Base-by-base conservation (phyloP, 2,888 invertebrate species). In the Crocallis elinguaria region DNA sequence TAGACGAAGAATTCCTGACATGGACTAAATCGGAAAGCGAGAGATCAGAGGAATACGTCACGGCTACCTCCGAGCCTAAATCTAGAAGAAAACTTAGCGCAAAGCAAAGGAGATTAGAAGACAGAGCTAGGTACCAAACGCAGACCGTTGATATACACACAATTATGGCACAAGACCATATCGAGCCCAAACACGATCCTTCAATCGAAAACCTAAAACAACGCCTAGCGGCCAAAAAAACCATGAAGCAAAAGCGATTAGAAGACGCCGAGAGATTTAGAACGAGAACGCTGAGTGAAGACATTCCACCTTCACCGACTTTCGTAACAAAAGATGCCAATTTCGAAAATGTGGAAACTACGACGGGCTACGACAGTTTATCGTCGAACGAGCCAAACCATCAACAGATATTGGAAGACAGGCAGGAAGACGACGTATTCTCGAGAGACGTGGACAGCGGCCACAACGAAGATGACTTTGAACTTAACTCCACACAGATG, bases 241-340 rank as follows among this genome's bases (percentile, higher is more conserved):
- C 91, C 0, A 83, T 86, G 59, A 93, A 93, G 73, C 94, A 93
- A 70, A 92, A 92, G 70, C 89, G 94, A 11, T 78, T 91, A 8
- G 94, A 94, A 58, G 94, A 95, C 72, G 94, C 94, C 4, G 96
- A 96, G 38, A 92, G 96, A 42, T 96, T 95, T 77, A 93, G 94
- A 67, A 96, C 96, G 1, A 93, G 94, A 67, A 95, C 96, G 0
- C 82, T 95, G 13, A 93, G 93, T 84, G 84, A 92, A 69, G 88
- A 88, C 29, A 84, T 89, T 14, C 87, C 79, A 32, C 91, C 93
- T 1, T 92, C 93, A 0, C 92, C 93, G 0, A 89, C 90, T 0
- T 88, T 84, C 56, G 88, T 90, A 7, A 84, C 88, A 0, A 86
- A 77, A 63, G 90, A 90, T 39, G 88, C 85, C 0, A 88, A 83